These are phyloP conservation scores for Mormyrops boulengeri DNA, from an alignment of 2,797 vertebrate genomes.

Conservation along the genomic window DNA sequence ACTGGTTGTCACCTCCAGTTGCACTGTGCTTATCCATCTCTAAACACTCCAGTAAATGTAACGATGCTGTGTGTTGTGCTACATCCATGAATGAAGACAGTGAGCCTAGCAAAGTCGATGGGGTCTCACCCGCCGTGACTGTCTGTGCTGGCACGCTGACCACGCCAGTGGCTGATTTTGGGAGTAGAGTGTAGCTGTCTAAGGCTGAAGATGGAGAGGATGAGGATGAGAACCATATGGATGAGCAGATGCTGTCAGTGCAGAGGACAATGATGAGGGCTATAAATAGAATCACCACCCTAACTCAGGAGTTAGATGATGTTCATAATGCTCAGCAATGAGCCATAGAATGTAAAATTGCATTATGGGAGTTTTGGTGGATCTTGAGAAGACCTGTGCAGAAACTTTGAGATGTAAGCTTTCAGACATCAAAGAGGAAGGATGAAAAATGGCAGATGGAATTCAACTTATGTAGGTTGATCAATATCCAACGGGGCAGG, in stretches of 20 bases:
- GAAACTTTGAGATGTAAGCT: neutral
- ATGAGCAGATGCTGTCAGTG: neutral
- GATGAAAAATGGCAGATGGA: neutral
- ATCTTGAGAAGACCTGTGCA: neutral
- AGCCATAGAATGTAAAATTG: neutral
- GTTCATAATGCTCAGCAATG: neutral
- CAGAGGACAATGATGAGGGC: neutral
- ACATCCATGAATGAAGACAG: neutral
- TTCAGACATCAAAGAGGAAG: neutral
- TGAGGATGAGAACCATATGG: neutral
- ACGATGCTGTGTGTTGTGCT: neutral
- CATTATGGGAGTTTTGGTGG: neutral
- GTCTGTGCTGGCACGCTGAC: neutral
- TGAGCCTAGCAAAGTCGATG: neutral
- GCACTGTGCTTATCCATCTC: neutral
- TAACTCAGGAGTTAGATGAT: neutral
- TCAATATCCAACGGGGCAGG: neutral
- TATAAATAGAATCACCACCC: neutral
- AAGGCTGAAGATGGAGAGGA: neutral
- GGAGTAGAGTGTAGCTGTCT: neutral
- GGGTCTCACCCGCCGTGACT: neutral
- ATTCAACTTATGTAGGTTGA: neutral
- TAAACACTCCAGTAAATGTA: neutral
- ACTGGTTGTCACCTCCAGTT: conserved; percentile 42
- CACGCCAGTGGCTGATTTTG: neutral